A percentile compares a stretch with the other conserved stretches of the same genome.
Evolutionary conservation across 2,113 vertebrate genomes (phyloP).

Genomic region (Erpornis zantholeuca): DNA sequence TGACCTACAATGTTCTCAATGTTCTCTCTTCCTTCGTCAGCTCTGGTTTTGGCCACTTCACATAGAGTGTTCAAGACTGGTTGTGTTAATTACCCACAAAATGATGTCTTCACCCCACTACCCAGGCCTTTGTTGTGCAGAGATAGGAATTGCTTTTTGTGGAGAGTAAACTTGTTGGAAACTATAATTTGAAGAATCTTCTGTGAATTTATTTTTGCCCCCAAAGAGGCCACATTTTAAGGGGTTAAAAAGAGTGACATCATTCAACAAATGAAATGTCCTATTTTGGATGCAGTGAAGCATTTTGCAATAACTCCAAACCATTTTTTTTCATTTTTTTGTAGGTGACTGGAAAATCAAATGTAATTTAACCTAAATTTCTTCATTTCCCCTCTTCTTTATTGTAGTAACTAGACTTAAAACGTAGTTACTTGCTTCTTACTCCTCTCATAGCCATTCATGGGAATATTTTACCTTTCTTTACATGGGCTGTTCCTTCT

Average conservation of each 20-base stretch:
- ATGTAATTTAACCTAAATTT: neutral
- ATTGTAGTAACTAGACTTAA: neutral
- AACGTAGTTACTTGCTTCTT: neutral
- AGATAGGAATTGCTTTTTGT: neutral
- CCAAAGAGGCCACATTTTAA: neutral
- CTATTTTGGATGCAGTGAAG: neutral
- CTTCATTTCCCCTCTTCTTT: neutral
- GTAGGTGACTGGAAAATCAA: neutral
- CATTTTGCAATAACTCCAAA: neutral
- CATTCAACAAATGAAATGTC: neutral
- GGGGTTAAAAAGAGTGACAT: neutral
- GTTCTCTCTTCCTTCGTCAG: neutral
- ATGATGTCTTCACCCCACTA: fast-evolving
- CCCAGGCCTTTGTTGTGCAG: neutral
- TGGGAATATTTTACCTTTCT: neutral
- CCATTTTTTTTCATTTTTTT: neutral
- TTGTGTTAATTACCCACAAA: neutral
- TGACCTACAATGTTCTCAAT: neutral
- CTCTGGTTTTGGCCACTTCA: neutral
- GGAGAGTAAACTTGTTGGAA: neutral
- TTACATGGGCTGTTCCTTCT: neutral
- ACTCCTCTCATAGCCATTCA: neutral
- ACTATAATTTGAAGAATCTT: neutral
- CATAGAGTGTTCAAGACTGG: fast-evolving
- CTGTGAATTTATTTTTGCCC: neutral